Conservation (phyloP, 2,797 vertebrate genomes). For the Myotis pilosus region DNA sequence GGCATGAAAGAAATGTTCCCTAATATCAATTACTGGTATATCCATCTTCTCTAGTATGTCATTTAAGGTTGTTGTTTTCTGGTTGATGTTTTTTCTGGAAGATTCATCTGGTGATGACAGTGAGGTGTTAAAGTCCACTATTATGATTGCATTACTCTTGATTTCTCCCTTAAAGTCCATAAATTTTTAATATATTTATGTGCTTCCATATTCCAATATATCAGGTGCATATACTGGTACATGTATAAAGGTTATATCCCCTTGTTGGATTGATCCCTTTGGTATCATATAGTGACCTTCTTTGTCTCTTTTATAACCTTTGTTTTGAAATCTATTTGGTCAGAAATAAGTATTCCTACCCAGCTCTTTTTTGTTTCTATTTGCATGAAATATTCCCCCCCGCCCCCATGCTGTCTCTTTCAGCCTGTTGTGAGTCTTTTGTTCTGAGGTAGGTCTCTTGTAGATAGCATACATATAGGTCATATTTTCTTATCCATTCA, state of each 20-base stretch:
- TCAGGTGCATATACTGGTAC: background rate
- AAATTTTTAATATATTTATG: background rate
- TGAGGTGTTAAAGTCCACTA: background rate
- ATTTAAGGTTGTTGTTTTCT: background rate
- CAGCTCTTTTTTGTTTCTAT: background rate
- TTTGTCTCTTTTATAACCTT: background rate
- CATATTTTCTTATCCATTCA: background rate
- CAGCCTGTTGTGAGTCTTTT: background rate
- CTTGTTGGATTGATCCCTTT: background rate
- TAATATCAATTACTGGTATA: background rate
- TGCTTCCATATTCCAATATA: background rate
- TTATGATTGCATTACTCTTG: background rate
- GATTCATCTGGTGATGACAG: background rate
- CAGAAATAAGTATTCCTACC: background rate
- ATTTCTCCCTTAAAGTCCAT: background rate
- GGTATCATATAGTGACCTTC: background rate
- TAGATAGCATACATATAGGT: too few relatives aligned
- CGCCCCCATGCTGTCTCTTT: background rate
- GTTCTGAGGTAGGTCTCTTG: background rate
- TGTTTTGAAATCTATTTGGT: too few relatives aligned
- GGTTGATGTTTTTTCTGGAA: background rate
- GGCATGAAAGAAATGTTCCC: background rate
- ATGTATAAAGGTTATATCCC: background rate
- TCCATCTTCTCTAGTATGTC: background rate
- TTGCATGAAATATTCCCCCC: background rate